Percentiles rank a stretch among this genome's conserved stretches.
Conservation (phyloP, 2,113 vertebrate genomes). For the cat (Felis catus) region DNA sequence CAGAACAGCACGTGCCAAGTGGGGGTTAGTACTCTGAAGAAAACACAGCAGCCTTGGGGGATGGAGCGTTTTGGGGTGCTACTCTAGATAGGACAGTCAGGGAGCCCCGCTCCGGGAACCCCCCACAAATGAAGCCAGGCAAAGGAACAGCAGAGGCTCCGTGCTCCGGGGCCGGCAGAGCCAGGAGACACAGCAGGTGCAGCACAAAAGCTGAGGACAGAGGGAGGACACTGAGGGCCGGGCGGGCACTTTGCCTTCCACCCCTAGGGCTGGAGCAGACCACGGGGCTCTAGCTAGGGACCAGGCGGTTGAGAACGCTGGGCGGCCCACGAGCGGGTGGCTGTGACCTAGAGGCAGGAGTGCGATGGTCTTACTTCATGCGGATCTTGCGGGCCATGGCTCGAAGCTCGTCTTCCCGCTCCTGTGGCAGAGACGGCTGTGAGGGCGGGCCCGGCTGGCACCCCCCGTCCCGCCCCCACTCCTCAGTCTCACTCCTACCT, state of each 20-base stretch:
- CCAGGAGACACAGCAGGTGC: rapidly evolving
- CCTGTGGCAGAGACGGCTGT: slow-evolving; percentile 80
- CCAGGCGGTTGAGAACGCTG: rapidly evolving
- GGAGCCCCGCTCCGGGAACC: background rate
- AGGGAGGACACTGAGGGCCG: background rate
- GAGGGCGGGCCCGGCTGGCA: rapidly evolving
- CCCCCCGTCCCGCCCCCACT: rapidly evolving
- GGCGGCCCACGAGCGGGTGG: too few relatives aligned
- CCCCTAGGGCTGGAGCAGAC: background rate
- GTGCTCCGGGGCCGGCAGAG: rapidly evolving
- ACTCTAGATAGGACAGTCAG: rapidly evolving
- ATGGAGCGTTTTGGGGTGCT: rapidly evolving
- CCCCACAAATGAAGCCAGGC: background rate
- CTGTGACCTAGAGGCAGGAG: background rate
- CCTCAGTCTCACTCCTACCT: slow-evolving; percentile 81
- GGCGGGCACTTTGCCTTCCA: background rate
- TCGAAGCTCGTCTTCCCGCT: slow-evolving; percentile 94
- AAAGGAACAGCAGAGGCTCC: background rate
- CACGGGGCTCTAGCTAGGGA: background rate
- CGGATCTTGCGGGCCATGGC: slow-evolving; percentile 97
- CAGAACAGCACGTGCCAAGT: background rate
- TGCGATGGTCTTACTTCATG: slow-evolving; percentile 90
- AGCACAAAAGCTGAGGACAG: background rate
- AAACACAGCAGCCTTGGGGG: rapidly evolving
- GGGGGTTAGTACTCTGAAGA: background rate